phyloP scores from a whole-genome alignment of 2,888 invertebrate genomes.

The Pyralis farinalis region DNA sequence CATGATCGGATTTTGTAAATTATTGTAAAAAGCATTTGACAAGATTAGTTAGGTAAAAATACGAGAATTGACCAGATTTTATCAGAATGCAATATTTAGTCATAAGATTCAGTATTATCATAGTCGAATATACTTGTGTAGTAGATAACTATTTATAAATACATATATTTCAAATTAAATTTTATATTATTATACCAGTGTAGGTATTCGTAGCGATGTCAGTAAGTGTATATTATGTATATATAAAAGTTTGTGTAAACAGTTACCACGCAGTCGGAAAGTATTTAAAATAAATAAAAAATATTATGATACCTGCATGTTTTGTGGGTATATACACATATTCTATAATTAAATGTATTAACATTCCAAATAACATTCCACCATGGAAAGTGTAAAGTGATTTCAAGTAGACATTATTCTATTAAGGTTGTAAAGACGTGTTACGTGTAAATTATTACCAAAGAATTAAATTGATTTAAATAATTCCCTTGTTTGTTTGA shows the following conservation, averaged over 20 bases:
- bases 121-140: conserved; percentile 63
- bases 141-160: conserved; percentile 70
- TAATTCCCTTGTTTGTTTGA: conserved; percentile 14
- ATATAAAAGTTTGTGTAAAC: conserved; percentile 41
- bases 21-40: conserved; percentile 59
- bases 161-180: conserved; percentile 65
- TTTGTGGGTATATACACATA: neutral
- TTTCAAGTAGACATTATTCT: conserved; percentile 13
- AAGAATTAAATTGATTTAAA: conserved; percentile 58
- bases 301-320: neutral
- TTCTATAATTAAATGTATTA: conserved; percentile 1
- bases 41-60: conserved; percentile 53
- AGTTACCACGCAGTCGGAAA: conserved; percentile 28
- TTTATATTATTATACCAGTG: conserved; percentile 48
- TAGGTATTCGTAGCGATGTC: conserved; percentile 27
- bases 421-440: conserved; percentile 56
- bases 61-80: conserved; percentile 77
- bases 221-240: conserved; percentile 62
- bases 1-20: conserved; percentile 52
- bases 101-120: conserved; percentile 75
- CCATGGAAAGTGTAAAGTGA: conserved; percentile 10
- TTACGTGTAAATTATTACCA: conserved; percentile 72
- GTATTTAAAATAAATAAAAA: neutral
- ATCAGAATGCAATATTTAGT: conserved; percentile 79
- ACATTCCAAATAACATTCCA: conserved; percentile 17